Percentiles rank a stretch among this genome's conserved stretches.
phyloP scores from a whole-genome alignment of 2,888 invertebrate species.

The Diarsia rubi region DNA sequence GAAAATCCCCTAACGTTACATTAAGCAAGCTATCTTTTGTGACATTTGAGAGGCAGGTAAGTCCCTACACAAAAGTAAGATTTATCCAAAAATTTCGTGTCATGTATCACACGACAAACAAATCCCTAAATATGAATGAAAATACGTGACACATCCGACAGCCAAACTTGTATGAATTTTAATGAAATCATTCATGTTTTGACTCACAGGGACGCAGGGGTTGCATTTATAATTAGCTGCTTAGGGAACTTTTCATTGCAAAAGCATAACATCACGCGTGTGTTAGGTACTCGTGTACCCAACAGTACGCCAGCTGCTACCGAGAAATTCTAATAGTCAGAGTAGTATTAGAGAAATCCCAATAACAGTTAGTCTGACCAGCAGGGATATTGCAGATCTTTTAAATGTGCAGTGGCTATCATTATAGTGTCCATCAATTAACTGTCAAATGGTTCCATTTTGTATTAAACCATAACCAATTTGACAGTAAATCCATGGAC shows the following conservation, averaged over 20 bases:
- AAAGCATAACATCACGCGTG: not conserved
- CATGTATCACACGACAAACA: not conserved
- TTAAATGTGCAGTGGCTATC: too few species aligned
- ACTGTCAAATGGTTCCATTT: too few species aligned
- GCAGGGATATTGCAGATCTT: too few species aligned
- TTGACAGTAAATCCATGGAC: too few species aligned
- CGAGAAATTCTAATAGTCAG: not conserved
- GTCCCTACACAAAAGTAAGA: not conserved
- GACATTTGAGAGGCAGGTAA: not conserved
- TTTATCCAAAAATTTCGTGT: not conserved
- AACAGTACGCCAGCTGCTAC: not conserved
- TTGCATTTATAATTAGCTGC: slow-evolving; percentile 3
- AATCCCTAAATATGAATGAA: not conserved
- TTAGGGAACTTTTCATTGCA: not conserved
- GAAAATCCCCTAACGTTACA: too few species aligned
- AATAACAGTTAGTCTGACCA: not conserved
- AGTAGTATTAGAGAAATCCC: not conserved
- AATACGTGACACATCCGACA: not conserved
- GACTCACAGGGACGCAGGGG: not conserved
- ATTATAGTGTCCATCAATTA: too few species aligned
- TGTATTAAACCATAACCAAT: too few species aligned
- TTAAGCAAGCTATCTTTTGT: not conserved
- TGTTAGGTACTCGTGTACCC: not conserved
- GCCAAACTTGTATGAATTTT: not conserved
- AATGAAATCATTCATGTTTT: slow-evolving; percentile 9